These are phyloP conservation scores for Melitaea athalia DNA, from an alignment of 2,888 invertebrate genomes.

Conservation along the genomic window DNA sequence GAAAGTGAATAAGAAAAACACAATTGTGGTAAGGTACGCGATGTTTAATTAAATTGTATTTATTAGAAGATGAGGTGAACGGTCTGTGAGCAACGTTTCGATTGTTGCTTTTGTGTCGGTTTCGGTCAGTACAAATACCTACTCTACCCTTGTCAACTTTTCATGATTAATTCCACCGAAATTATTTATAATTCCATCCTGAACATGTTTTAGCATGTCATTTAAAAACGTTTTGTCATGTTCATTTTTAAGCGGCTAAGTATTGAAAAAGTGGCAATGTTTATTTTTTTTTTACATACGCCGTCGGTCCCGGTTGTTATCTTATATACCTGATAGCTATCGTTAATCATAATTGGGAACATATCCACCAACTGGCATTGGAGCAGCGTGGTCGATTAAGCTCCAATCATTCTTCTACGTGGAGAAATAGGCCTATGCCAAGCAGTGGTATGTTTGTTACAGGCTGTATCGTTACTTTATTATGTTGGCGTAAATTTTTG, in stretches of 20 bases:
- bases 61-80: slow-evolving; percentile 23
- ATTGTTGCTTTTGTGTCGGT: slow-evolving; percentile 23
- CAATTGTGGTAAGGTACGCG: slow-evolving; percentile 11
- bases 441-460: no score
- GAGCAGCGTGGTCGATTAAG: no score
- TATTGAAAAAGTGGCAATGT: neutral
- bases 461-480: no score
- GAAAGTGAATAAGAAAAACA: slow-evolving; percentile 11
- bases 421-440: no score
- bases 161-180: slow-evolving; percentile 36
- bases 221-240: neutral
- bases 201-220: slow-evolving; percentile 11
- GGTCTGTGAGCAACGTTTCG: slow-evolving; percentile 8
- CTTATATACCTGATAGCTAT: no score
- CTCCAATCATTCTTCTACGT: no score
- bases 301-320: neutral
- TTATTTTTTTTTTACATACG: neutral
- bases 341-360: no score
- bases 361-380: no score
- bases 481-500: no score
- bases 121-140: slow-evolving; percentile 29
- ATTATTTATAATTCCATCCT: slow-evolving; percentile 35
- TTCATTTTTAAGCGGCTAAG: neutral
- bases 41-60: slow-evolving; percentile 23
- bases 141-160: slow-evolving; percentile 41